A percentile compares a stretch with the other conserved stretches of the same genome.
These are phyloP conservation scores for Malurus splendens DNA, from an alignment of 2,797 vertebrate genomes.

Conservation along the genomic window DNA sequence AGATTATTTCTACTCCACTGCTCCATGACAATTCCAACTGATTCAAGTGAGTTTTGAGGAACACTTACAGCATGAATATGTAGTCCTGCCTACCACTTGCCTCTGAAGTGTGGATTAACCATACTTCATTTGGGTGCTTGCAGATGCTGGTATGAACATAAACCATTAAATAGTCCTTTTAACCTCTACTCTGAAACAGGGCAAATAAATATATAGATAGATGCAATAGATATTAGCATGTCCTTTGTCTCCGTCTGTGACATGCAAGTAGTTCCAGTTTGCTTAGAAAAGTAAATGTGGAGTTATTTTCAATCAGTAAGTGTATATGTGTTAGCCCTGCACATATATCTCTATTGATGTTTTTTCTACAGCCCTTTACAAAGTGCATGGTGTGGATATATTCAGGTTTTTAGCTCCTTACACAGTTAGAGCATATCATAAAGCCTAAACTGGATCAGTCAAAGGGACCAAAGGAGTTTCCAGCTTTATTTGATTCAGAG, in stretches of 20 bases:
- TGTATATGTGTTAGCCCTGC: background rate
- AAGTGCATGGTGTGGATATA: background rate
- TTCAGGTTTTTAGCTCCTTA: background rate
- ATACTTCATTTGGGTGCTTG: background rate
- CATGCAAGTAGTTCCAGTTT: background rate
- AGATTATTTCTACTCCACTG: background rate
- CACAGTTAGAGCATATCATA: background rate
- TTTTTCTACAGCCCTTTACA: background rate
- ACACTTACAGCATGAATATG: background rate
- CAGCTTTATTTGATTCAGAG: slow-evolving; percentile 36
- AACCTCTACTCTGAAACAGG: background rate
- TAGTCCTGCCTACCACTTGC: background rate
- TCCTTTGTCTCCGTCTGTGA: background rate
- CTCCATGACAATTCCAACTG: background rate
- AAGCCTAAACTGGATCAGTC: background rate
- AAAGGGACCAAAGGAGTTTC: slow-evolving; percentile 12
- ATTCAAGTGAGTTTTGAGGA: background rate
- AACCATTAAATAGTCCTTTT: background rate
- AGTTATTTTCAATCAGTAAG: background rate
- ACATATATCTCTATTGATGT: background rate
- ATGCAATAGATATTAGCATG: background rate
- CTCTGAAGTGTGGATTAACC: background rate
- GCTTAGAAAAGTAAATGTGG: background rate
- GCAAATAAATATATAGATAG: background rate
- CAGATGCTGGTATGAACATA: background rate